These are phyloP conservation scores for Orthochromis malagaraziensis DNA, from an alignment of 2,113 vertebrate species.

Conservation along the genomic window DNA sequence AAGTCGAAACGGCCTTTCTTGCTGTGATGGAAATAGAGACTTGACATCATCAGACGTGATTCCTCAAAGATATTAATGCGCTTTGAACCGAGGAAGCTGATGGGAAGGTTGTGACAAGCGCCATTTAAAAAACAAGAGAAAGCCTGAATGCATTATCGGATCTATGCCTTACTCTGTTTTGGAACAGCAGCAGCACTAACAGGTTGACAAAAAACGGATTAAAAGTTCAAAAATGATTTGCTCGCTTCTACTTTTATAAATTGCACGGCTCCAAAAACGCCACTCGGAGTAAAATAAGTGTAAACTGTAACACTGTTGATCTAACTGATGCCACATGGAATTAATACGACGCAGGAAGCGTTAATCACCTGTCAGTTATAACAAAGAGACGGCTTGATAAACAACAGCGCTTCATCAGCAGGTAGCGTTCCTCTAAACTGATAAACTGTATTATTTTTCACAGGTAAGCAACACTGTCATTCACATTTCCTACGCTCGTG, in stretches of 20 bases:
- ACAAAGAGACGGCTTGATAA: background rate
- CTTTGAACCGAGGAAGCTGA: background rate
- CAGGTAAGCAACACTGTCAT: constrained; percentile 7
- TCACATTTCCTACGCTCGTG: background rate
- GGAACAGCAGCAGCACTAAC: background rate
- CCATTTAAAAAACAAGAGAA: background rate
- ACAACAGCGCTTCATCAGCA: background rate
- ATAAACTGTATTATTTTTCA: background rate
- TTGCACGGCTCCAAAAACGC: background rate
- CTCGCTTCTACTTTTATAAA: background rate
- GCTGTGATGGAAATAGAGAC: background rate
- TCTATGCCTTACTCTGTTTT: background rate
- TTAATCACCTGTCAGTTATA: background rate
- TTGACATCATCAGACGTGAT: constrained; percentile 2
- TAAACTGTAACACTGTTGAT: background rate
- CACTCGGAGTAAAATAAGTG: background rate
- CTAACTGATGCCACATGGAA: background rate
- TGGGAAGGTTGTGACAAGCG: background rate
- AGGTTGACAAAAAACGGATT: background rate
- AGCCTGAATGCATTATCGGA: background rate
- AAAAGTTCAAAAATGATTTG: background rate
- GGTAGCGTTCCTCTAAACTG: background rate
- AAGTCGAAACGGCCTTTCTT: background rate
- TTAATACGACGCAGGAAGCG: background rate
- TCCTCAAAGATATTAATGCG: constrained; percentile 17